phyloP scores from a whole-genome alignment of 2,113 vertebrate species.

The Dicentrarchus labrax region DNA sequence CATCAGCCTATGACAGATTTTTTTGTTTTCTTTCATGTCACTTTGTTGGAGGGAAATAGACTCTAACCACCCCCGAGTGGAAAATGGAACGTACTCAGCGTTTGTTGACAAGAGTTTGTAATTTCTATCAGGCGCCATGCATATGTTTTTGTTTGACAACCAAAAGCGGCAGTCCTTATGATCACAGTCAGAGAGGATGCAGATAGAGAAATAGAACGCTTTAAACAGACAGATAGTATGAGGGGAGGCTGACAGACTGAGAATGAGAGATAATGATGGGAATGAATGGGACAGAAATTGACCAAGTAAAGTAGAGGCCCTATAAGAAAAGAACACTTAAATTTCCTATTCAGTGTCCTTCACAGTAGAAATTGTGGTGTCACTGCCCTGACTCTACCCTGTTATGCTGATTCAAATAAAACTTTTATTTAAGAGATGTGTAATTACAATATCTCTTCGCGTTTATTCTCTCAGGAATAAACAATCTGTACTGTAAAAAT shows the following conservation, averaged over 20 bases:
- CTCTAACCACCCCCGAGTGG: constrained; percentile 38
- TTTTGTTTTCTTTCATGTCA: constrained; percentile 33
- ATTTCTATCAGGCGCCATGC: constrained; percentile 44
- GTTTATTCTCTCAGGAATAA: not conserved
- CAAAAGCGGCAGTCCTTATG: constrained; percentile 23
- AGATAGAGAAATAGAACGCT: constrained; percentile 13
- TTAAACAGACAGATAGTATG: constrained; percentile 24
- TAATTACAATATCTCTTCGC: not conserved
- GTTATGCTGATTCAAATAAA: constrained; percentile 3
- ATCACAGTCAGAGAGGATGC: constrained; percentile 26
- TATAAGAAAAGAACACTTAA: constrained; percentile 11
- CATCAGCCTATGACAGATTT: constrained; percentile 33
- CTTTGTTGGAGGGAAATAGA: constrained; percentile 37
- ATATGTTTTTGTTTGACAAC: constrained; percentile 59
- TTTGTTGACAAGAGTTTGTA: constrained; percentile 50
- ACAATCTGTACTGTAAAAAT: not conserved
- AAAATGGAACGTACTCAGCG: constrained; percentile 16
- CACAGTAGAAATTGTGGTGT: not conserved
- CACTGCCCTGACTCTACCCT: not conserved
- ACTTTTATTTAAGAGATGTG: not conserved
- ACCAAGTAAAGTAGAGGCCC: constrained; percentile 21
- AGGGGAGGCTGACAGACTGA: constrained; percentile 18
- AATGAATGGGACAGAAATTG: constrained; percentile 40
- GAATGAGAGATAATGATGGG: constrained; percentile 10
- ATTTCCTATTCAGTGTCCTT: constrained; percentile 5